phyloP scores from a whole-genome alignment of 2,797 vertebrate species.

The Falco cherrug region DNA sequence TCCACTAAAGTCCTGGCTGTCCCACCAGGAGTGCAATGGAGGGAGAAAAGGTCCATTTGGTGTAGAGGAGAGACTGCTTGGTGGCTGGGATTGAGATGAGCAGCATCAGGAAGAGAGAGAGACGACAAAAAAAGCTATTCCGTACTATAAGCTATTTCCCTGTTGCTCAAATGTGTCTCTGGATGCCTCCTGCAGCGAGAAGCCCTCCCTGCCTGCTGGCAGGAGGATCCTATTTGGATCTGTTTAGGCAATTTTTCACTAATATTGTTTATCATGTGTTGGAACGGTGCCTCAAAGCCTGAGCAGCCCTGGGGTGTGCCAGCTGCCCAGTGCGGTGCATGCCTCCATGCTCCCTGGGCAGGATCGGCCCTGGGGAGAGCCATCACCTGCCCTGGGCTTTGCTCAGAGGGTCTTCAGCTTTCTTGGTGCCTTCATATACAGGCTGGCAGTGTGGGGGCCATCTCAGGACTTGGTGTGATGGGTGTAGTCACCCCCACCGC shows the following conservation, averaged over 20 bases:
- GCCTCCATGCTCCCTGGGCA: not conserved
- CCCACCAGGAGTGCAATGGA: not conserved
- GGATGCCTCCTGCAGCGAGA: not conserved
- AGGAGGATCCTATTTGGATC: constrained; percentile 25
- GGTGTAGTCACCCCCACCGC: not conserved
- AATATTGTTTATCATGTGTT: constrained; percentile 17
- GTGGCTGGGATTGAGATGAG: not conserved
- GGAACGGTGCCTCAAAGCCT: constrained; percentile 6
- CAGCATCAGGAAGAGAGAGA: not conserved
- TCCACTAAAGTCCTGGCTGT: not conserved
- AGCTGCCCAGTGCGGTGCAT: fast-evolving
- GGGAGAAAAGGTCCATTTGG: not conserved
- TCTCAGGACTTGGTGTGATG: not conserved
- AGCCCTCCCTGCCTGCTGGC: constrained; percentile 14
- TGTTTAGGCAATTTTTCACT: not conserved
- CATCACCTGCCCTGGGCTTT: not conserved
- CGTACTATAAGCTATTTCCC: not conserved
- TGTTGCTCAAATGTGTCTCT: fast-evolving
- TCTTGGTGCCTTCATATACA: not conserved
- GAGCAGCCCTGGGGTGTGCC: not conserved
- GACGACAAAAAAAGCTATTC: not conserved
- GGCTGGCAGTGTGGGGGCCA: not conserved
- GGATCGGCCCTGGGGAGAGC: not conserved
- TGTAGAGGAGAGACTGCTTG: not conserved
- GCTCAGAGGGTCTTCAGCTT: not conserved